Evolutionary conservation across 2,888 invertebrate genomes (phyloP).

Genomic region (Rhorus exstirpatorius): DNA sequence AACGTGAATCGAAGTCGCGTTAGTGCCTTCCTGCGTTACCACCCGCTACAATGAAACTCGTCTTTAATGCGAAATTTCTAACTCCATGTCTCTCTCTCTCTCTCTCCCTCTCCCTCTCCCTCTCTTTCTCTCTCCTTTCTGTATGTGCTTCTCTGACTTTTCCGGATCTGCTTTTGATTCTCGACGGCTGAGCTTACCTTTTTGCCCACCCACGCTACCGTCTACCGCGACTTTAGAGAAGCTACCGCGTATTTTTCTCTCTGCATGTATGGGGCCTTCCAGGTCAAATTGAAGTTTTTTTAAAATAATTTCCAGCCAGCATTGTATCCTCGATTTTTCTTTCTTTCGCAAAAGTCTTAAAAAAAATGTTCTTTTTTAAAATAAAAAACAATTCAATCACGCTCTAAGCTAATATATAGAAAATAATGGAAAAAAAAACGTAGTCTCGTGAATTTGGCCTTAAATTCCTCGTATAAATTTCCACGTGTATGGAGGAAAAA

Average conservation of each 20-base stretch:
- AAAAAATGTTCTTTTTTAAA: too few relatives aligned
- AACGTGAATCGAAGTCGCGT: constrained; percentile 65
- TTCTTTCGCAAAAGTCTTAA: too few relatives aligned
- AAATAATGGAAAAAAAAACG: too few relatives aligned
- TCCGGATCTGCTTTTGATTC: constrained; percentile 23
- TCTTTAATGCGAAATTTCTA: constrained; percentile 66
- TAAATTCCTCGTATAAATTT: not conserved
- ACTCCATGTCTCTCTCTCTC: constrained; percentile 10
- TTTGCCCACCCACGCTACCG: not conserved
- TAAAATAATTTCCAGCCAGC: too few relatives aligned
- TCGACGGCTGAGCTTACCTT: not conserved
- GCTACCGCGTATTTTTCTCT: not conserved
- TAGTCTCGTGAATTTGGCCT: not conserved
- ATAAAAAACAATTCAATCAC: too few relatives aligned
- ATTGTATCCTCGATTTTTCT: not conserved
- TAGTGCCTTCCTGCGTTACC: constrained; percentile 64
- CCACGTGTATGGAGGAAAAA: too few relatives aligned
- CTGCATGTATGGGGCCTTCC: not conserved
- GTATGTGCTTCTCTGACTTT: constrained; percentile 6
- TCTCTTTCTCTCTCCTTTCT: constrained; percentile 4
- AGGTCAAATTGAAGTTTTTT: not conserved
- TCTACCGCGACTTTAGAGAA: constrained; percentile 44
- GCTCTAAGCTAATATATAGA: too few relatives aligned
- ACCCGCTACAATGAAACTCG: constrained; percentile 68
- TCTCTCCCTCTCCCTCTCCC: not conserved